Evolutionary conservation across 2,888 invertebrate species (phyloP), one percentile per base, ranked within the genome.

Genomic region (Drosophila meridiana): DNA sequence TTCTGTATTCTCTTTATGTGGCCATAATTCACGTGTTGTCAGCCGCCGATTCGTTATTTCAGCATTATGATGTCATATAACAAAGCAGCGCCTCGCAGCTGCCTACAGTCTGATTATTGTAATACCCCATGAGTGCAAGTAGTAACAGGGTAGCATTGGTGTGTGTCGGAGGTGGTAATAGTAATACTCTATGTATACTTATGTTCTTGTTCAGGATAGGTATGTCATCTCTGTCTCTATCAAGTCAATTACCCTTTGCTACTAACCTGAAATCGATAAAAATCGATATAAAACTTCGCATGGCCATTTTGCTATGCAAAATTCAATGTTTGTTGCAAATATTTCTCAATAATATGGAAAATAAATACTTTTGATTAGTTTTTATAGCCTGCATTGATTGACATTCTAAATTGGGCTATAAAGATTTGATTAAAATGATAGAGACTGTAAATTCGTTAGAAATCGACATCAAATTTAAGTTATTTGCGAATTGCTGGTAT

Each of bases 21-120:
- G 70, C 67, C 78, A 86, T 90, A 90, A 85, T 74, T 85, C 89
- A 90, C 83, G 90, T 90, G 80, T 87, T 75, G 72, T 79, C 71
- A 65, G 77, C 69, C 73, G 62, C 58, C 78, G 66, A 73, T 83
- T 67, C 53, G 60, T 71, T 88, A 77, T 83, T 80, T 70, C 53
- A 61, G 74, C 66, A 9, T 42, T 78, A 89, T 85, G 84, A 85
- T 90, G 88, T 85, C 90, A 85, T 85, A 71, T 67, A 56, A 71
- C 63, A 53, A 71, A 66, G 7, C 52, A 72, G 59, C 55, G 70
- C 60, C 57, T 69, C 56, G 48, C 14, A 50, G 47, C 63, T 68
- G 47, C 67, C 56, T 60, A 45, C 56, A 55, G 55, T 28, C 55
- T 28, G 20, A 13, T 26, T 52, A 13, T 13, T 36, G 36, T 36